Percentiles rank a stretch among this genome's conserved stretches.
Evolutionary conservation across 1,140 invertebrate genomes (phyloP).

Genomic region (Lucilia sericata): DNA sequence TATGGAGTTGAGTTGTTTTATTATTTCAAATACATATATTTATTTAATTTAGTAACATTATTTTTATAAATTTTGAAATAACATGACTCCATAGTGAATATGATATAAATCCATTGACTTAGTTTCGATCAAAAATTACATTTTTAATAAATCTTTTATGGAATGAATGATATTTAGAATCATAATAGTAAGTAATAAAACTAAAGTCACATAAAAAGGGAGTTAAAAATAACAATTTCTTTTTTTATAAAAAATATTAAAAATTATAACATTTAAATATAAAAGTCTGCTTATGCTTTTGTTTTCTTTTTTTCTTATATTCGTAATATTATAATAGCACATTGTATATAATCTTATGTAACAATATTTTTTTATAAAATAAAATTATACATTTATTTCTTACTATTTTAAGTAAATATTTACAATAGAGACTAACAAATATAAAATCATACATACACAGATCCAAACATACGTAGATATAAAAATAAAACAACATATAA

Average conservation of each 20-base stretch:
- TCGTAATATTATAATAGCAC: neutral
- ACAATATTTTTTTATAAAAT: neutral
- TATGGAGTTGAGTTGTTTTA: no score
- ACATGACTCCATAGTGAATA: no score
- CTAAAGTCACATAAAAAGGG: no score
- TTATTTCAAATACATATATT: neutral
- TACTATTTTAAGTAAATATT: slow-evolving; percentile 9
- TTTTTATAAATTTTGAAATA: no score
- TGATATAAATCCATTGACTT: no score
- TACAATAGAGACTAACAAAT: slow-evolving; percentile 2
- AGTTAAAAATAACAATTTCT: no score
- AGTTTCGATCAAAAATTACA: neutral
- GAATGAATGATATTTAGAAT: neutral
- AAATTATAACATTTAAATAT: neutral
- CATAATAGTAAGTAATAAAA: no score
- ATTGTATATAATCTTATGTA: neutral
- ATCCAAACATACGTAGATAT: no score
- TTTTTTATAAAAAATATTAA: neutral
- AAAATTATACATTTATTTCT: neutral
- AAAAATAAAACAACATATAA: no score
- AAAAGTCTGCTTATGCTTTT: neutral
- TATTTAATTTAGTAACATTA: no score
- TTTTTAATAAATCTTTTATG: neutral
- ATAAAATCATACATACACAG: neutral
- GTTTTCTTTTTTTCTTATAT: neutral